phyloP scores from a whole-genome alignment of 92 coral and sea anemone genomes.

The Pocillopora meandrina region DNA sequence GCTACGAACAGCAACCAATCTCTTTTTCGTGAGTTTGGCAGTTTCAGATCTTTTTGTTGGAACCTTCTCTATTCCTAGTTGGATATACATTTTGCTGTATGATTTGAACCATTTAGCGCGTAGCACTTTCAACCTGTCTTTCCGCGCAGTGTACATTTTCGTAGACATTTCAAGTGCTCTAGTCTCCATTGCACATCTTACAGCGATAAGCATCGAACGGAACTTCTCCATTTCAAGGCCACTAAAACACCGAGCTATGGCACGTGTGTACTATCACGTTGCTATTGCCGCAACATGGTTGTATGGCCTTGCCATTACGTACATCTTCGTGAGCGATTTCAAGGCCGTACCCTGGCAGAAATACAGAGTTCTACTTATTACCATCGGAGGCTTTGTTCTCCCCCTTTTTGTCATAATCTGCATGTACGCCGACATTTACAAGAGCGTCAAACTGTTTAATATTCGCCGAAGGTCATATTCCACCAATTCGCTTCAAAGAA shows the following conservation, averaged over 20 bases:
- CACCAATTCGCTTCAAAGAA: slow-evolving; percentile 19
- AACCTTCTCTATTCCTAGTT: slow-evolving; percentile 56
- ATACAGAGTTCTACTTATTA: slow-evolving; percentile 40
- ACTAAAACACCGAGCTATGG: slow-evolving; percentile 49
- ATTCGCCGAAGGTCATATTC: slow-evolving; percentile 48
- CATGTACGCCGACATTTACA: slow-evolving; percentile 52
- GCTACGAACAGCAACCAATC: slow-evolving; percentile 54
- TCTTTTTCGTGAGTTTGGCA: slow-evolving; percentile 62
- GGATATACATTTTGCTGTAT: slow-evolving; percentile 50
- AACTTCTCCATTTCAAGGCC: slow-evolving; percentile 63
- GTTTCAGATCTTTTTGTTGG: slow-evolving; percentile 64
- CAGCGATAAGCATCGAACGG: slow-evolving; percentile 62
- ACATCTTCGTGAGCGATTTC: slow-evolving; percentile 37
- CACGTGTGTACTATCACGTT: slow-evolving; percentile 31
- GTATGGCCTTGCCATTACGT: slow-evolving; percentile 39
- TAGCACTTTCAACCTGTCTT: background rate
- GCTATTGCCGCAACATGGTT: slow-evolving; percentile 40
- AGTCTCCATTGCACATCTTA: slow-evolving; percentile 56
- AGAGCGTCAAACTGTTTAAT: slow-evolving; percentile 52
- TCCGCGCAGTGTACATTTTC: slow-evolving; percentile 36
- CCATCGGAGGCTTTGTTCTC: slow-evolving; percentile 44
- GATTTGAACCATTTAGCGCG: slow-evolving; percentile 32
- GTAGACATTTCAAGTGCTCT: slow-evolving; percentile 63
- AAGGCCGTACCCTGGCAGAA: slow-evolving; percentile 29
- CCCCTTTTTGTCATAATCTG: slow-evolving; percentile 50